phyloP scores from a whole-genome alignment of 2,888 invertebrate genomes.

The Melangyna quadrimaculata region DNA sequence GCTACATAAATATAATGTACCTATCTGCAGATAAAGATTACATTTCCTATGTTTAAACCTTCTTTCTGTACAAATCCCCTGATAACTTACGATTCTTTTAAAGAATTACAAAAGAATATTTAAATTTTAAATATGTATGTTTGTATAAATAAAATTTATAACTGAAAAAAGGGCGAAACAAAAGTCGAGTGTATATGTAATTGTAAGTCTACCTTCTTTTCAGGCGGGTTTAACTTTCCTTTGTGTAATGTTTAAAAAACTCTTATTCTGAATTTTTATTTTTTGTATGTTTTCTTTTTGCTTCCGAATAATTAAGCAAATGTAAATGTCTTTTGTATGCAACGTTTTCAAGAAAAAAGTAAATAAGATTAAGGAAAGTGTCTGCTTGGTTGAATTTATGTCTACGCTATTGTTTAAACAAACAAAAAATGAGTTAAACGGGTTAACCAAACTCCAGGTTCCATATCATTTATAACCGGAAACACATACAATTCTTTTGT shows the following conservation, averaged over 20 bases:
- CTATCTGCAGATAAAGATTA: too few species aligned
- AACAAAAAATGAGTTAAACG: neutral
- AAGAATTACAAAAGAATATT: neutral
- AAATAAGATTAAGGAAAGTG: slow-evolving; percentile 13
- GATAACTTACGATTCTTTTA: neutral
- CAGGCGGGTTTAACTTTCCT: neutral
- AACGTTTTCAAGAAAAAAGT: neutral
- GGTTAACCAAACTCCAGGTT: neutral
- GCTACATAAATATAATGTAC: too few species aligned
- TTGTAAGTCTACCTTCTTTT: too few species aligned
- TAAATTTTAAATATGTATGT: neutral
- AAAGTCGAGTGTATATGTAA: neutral
- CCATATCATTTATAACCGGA: neutral
- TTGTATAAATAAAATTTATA: neutral
- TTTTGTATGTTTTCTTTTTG: neutral
- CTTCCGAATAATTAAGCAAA: slow-evolving; percentile 3
- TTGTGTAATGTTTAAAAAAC: neutral
- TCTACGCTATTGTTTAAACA: neutral
- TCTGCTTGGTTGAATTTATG: slow-evolving; percentile 7
- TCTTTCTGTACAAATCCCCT: neutral
- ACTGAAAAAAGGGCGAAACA: neutral
- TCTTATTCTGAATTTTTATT: slow-evolving; percentile 1
- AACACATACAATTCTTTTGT: neutral
- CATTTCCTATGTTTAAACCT: neutral
- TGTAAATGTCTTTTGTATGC: neutral